Conservation (phyloP, 2,888 invertebrate species). For the Drosophila percnosoma region DNA sequence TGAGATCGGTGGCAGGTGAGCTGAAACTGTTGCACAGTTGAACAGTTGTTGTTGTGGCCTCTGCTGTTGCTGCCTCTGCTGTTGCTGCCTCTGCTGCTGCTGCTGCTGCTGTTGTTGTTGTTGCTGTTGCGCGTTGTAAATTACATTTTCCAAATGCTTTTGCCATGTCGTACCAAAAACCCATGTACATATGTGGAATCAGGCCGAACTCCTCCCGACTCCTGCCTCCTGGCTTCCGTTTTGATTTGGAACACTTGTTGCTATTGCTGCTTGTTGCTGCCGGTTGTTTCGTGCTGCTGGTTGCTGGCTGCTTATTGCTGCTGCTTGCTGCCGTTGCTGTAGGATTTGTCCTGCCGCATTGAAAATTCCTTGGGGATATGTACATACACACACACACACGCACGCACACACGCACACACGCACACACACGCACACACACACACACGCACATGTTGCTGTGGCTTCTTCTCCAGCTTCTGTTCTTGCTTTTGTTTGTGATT, state of each 20-base stretch:
- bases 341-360: slow-evolving; percentile 63
- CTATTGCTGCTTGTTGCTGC: slow-evolving; percentile 48
- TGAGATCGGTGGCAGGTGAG: slow-evolving; percentile 78
- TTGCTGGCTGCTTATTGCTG: slow-evolving; percentile 11
- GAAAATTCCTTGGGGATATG: slow-evolving; percentile 76
- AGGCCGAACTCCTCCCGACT: slow-evolving; percentile 36
- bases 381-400: slow-evolving; percentile 34
- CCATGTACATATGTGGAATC: slow-evolving; percentile 77
- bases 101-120: slow-evolving; percentile 22
- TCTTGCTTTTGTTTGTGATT: slow-evolving; percentile 47
- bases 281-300: slow-evolving; percentile 13
- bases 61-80: slow-evolving; percentile 17
- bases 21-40: slow-evolving; percentile 39
- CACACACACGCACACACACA: slow-evolving; percentile 27
- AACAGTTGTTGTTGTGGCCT: slow-evolving; percentile 16
- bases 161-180: slow-evolving; percentile 79
- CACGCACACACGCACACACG: slow-evolving; percentile 20
- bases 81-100: slow-evolving; percentile 17
- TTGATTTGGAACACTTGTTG: slow-evolving; percentile 77
- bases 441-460: slow-evolving; percentile 19
- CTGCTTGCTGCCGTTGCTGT: slow-evolving; percentile 37
- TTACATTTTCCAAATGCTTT: slow-evolving; percentile 82
- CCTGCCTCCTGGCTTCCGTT: slow-evolving; percentile 52
- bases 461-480: slow-evolving; percentile 50
- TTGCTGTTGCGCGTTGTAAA: slow-evolving; percentile 75